Evolutionary conservation across 2,888 invertebrate genomes (phyloP).

Genomic region (Autographa gamma): DNA sequence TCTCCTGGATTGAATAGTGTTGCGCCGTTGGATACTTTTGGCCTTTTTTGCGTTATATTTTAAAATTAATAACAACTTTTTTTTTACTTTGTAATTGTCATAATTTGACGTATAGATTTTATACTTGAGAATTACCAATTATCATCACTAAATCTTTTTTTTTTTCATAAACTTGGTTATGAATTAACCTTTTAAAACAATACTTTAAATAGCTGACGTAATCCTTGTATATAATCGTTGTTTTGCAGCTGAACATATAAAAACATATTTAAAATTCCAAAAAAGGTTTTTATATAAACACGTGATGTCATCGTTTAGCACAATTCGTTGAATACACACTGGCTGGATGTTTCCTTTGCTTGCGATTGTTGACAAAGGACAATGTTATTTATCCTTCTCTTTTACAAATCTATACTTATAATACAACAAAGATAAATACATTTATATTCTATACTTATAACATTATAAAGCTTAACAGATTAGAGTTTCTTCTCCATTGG

Average conservation of each 20-base stretch:
- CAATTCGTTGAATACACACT: conserved; percentile 20
- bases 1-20: conserved; percentile 55
- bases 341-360: conserved; percentile 5
- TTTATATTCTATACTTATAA: too few relatives aligned
- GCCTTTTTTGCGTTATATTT: conserved; percentile 30
- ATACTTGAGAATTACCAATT: neutral
- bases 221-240: conserved; percentile 29
- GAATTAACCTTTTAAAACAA: conserved; percentile 10
- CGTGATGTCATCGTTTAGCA: conserved; percentile 38
- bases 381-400: neutral
- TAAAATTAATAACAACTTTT: neutral
- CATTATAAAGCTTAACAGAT: too few relatives aligned
- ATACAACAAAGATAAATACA: too few relatives aligned
- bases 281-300: conserved; percentile 29
- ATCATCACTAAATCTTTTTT: neutral
- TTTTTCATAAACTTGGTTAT: neutral
- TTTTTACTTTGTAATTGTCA: neutral
- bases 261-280: conserved; percentile 24
- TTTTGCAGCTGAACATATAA: conserved; percentile 12
- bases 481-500: too few relatives aligned
- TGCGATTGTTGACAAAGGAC: neutral
- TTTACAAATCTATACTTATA: too few relatives aligned
- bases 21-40: conserved; percentile 50
- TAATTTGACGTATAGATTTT: neutral
- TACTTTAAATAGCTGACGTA: conserved; percentile 46